Percentiles rank a stretch among this genome's conserved stretches.
Evolutionary conservation across 2,797 vertebrate genomes (phyloP).

Genomic region (Podargus strigoides): DNA sequence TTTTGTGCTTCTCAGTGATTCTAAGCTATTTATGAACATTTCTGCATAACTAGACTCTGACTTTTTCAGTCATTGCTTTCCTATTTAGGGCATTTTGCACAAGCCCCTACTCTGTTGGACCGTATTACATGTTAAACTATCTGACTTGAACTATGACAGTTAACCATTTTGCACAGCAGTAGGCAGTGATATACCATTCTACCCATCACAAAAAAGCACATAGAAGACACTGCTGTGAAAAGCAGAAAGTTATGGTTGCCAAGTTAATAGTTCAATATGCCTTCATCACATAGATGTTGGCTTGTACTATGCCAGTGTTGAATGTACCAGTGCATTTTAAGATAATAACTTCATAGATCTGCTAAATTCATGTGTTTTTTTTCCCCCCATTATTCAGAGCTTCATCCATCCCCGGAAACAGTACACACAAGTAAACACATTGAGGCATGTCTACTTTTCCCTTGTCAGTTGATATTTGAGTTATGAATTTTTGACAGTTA

Average conservation of each 20-base stretch:
- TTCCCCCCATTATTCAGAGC: not conserved
- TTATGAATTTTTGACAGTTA: not conserved
- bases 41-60: not conserved
- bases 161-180: not conserved
- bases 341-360: not conserved
- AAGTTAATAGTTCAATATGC: not conserved
- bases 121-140: not conserved
- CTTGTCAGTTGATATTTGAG: rapidly evolving
- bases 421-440: not conserved
- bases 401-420: not conserved
- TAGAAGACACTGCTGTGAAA: not conserved
- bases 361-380: not conserved
- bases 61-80: not conserved
- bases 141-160: not conserved
- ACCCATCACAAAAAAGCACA: not conserved
- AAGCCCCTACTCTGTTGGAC: not conserved
- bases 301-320: not conserved
- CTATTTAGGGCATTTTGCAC: not conserved
- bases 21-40: not conserved
- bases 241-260: not conserved
- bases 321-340: not conserved
- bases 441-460: not conserved
- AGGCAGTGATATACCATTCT: not conserved
- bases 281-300: not conserved
- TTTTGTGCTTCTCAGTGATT: not conserved